Base-by-base conservation (phyloP, 2,888 invertebrate genomes). In the Tortrix viridana region DNA sequence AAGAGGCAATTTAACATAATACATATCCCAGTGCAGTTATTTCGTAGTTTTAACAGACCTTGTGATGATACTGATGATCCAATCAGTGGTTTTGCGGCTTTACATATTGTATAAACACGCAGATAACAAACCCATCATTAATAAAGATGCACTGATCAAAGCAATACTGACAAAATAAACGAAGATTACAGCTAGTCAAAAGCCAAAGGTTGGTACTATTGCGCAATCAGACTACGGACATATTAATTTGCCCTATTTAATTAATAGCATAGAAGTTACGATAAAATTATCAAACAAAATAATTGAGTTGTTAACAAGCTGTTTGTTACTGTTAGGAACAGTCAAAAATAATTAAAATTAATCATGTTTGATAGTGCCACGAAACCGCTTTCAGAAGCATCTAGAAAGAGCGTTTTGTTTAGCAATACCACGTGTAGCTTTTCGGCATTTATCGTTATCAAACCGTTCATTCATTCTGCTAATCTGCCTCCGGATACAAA, bases 401-500 rank as follows among this genome's bases (percentile, higher is more conserved):
- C n/a, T 49, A 20, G 26, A 18, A 14, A 19, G 9, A 37, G n/a
- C n/a, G 50, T 50, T 5, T 6, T 19, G 18, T 50, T 19, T 14
- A 37, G 14, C 32, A n/a, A 19, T 2, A 18, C n/a, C 4, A 37
- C 14, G 32, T 32, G 32, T 32, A 32, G 32, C n/a, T 32, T 32
- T 26, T 32, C 32, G 32, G 32, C 32, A 12, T 0, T 3, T 6
- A 22, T 9, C 37, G 74, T 77, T 78, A 78, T 78, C 76, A 84
- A 82, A 77, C 81, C 74, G 72, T 74, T 79, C 82, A 80, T 86
- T 87, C 86, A 84, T 74, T 63, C 32, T 76, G 77, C 74, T 82
- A 79, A 84, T 86, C 77, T 80, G 67, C 69, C 74, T 70, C 65
- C 72, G 65, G 67, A 70, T 70, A 75, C 81, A 79, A 77, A 84